These are phyloP conservation scores for Actinemys pallida DNA, from an alignment of 2,113 vertebrate species.

Conservation along the genomic window DNA sequence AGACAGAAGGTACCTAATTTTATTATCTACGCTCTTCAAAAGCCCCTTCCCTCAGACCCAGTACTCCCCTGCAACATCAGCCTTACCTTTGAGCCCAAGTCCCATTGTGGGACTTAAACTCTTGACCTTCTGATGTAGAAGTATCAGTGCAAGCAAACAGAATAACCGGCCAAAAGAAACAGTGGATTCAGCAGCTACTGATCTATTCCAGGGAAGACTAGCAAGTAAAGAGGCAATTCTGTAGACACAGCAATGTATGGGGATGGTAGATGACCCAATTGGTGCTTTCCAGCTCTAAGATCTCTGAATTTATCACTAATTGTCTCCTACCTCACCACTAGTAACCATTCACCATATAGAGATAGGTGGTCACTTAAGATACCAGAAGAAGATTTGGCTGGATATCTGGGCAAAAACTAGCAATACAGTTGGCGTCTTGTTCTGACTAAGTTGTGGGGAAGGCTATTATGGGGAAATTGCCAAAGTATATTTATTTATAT, in stretches of 20 bases:
- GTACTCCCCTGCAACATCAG: neutral
- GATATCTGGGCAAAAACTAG: neutral
- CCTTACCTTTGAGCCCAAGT: neutral
- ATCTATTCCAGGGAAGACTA: fast-evolving
- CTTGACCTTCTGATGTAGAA: fast-evolving
- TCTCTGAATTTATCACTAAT: fast-evolving
- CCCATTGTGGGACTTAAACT: neutral
- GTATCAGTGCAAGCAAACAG: fast-evolving
- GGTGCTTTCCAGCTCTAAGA: neutral
- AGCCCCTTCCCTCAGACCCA: neutral
- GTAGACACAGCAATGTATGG: fast-evolving
- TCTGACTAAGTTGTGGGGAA: neutral
- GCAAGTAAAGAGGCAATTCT: neutral
- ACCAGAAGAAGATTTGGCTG: neutral
- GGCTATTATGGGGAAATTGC: neutral
- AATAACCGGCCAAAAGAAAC: neutral
- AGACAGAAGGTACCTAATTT: neutral
- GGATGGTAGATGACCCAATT: fast-evolving
- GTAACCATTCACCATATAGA: fast-evolving
- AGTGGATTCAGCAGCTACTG: neutral
- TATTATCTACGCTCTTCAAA: no score
- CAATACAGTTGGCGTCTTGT: fast-evolving
- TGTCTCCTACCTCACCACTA: fast-evolving
- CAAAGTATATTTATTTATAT: neutral
- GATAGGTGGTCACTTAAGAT: fast-evolving